Percentiles rank a stretch among this genome's conserved stretches.
phyloP scores from a whole-genome alignment of 2,113 vertebrate species.

The Archilochus colubris region DNA sequence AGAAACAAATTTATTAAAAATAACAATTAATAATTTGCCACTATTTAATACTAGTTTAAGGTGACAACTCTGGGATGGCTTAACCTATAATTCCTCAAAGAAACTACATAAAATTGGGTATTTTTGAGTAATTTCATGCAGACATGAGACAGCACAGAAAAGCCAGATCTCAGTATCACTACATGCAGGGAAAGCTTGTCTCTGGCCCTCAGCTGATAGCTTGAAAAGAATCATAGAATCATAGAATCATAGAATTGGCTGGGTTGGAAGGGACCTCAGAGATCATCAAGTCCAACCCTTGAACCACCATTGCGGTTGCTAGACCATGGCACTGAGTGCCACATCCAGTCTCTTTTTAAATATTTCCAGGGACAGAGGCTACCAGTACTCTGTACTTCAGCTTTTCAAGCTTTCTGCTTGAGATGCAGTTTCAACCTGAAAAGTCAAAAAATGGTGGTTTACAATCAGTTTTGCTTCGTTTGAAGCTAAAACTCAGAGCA shows the following conservation, averaged over 20 bases:
- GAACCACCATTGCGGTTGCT: too few species aligned
- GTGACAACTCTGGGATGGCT: not conserved
- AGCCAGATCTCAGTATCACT: not conserved
- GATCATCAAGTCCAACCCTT: too few species aligned
- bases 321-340: too few species aligned
- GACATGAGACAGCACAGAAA: not conserved
- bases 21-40: not conserved
- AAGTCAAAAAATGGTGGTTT: not conserved
- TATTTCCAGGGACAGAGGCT: not conserved
- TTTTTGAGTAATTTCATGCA: not conserved
- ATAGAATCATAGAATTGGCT: too few species aligned
- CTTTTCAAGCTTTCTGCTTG: not conserved
- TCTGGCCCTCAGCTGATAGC: not conserved
- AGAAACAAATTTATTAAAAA: not conserved
- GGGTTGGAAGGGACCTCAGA: too few species aligned
- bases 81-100: not conserved
- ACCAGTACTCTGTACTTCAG: not conserved
- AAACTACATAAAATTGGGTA: not conserved
- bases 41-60: not conserved
- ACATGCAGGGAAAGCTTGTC: not conserved
- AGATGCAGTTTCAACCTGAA: not conserved
- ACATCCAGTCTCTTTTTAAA: too few species aligned
- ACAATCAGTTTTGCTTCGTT: constrained; percentile 19
- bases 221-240: not conserved
- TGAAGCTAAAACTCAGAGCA: constrained; percentile 56